These are phyloP conservation scores for Pseudococcus longispinus DNA, from an alignment of 2,888 invertebrate genomes.

Conservation along the genomic window DNA sequence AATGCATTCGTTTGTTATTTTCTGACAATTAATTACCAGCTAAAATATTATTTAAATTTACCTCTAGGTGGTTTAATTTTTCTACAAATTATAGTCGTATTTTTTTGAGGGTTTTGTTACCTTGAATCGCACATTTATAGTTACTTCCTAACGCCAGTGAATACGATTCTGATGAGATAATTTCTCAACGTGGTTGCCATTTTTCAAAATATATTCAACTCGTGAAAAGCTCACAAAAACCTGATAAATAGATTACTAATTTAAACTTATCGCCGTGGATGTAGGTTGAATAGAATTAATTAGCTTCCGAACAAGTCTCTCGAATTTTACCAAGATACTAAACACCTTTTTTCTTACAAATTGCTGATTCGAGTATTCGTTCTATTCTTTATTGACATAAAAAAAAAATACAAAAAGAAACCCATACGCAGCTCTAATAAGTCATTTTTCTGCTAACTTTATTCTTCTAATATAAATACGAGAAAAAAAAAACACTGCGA, in stretches of 20 bases:
- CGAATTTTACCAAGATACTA: neutral
- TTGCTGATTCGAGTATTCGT: neutral
- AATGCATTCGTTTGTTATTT: neutral
- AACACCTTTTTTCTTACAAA: neutral
- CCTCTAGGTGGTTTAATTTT: neutral
- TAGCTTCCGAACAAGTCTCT: neutral
- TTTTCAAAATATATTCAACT: neutral
- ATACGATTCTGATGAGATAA: neutral
- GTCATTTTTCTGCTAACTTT: neutral
- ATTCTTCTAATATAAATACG: neutral
- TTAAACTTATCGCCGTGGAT: neutral
- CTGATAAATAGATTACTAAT: constrained; percentile 12
- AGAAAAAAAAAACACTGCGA: neutral
- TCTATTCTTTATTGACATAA: neutral
- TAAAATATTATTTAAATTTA: neutral
- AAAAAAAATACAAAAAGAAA: neutral
- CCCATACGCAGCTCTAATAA: neutral
- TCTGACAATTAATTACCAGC: neutral
- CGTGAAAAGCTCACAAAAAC: neutral
- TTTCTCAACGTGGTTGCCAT: neutral
- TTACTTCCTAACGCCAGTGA: neutral
- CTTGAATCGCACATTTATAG: neutral
- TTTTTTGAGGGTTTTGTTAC: neutral
- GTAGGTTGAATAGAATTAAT: neutral
- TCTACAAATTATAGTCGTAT: neutral